Evolutionary conservation across 2,113 vertebrate species (phyloP).

Genomic region (Platichthys flesus): DNA sequence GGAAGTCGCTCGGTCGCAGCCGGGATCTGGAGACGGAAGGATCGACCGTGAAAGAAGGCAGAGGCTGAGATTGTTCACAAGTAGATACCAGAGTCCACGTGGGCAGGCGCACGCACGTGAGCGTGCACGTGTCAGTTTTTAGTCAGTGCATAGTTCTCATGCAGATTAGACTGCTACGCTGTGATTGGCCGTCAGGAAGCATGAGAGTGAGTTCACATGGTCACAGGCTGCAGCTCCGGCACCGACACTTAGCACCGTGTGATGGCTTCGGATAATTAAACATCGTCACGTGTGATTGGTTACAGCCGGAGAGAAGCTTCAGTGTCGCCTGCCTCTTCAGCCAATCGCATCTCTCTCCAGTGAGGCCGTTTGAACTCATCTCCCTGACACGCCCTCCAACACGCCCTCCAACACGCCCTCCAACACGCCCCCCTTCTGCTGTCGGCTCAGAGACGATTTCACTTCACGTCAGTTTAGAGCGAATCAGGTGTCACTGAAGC

Average conservation of each 20-base stretch:
- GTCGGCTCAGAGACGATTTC: background rate
- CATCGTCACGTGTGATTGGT: slow-evolving; percentile 84
- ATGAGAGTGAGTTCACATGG: slow-evolving; percentile 88
- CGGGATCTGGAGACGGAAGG: slow-evolving; percentile 86
- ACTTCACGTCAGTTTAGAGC: background rate
- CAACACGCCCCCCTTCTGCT: slow-evolving; percentile 7
- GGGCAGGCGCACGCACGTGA: slow-evolving; percentile 35
- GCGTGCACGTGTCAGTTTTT: slow-evolving; percentile 72
- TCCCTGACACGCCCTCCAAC: slow-evolving; percentile 28
- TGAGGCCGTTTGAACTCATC: slow-evolving; percentile 59
- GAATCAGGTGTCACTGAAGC: slow-evolving; percentile 83
- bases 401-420: background rate
- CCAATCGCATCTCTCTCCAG: slow-evolving; percentile 77
- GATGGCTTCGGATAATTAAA: slow-evolving; percentile 89
- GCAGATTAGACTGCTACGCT: slow-evolving; percentile 96
- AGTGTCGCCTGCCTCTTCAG: slow-evolving; percentile 89
- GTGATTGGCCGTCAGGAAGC: slow-evolving; percentile 91
- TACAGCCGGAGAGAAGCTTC: slow-evolving; percentile 85
- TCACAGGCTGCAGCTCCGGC: slow-evolving; percentile 81
- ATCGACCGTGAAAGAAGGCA: slow-evolving; percentile 91
- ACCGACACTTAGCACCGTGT: slow-evolving; percentile 98
- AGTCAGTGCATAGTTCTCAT: slow-evolving; percentile 99
- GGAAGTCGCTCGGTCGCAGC: slow-evolving; percentile 89
- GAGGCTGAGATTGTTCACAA: slow-evolving; percentile 89
- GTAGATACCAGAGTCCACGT: slow-evolving; percentile 90